Conservation (phyloP, 2,888 invertebrate species). For the Rhagium mordax region DNA sequence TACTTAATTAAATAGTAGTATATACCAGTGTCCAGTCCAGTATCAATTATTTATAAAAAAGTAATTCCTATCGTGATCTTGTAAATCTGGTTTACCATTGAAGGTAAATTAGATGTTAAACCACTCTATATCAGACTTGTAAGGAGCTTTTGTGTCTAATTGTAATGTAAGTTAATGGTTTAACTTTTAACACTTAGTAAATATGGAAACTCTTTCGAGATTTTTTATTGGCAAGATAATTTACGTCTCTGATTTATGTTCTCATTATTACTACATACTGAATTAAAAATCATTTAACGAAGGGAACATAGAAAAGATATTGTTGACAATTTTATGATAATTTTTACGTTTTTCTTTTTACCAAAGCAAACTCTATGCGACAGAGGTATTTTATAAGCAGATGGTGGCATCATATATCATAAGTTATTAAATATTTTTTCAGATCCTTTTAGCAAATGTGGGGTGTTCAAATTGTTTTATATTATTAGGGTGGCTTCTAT, state of each 20-base stretch:
- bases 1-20: background rate
- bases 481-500: background rate
- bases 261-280: background rate
- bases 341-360: constrained; percentile 16
- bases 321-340: background rate
- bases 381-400: constrained; percentile 10
- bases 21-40: background rate
- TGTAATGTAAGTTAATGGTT: background rate
- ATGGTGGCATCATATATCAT: constrained; percentile 25
- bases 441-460: background rate
- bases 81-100: background rate
- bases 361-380: constrained; percentile 15
- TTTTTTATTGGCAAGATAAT: background rate
- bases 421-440: background rate
- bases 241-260: background rate
- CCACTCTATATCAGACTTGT: background rate
- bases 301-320: constrained; percentile 10
- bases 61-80: background rate
- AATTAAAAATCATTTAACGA: background rate
- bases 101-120: background rate
- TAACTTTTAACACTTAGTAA: background rate
- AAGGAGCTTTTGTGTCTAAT: background rate
- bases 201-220: background rate
- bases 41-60: background rate
- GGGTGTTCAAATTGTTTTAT: background rate